Conservation (phyloP, 1,140 invertebrate genomes). For the Sesamia nonagrioides region DNA sequence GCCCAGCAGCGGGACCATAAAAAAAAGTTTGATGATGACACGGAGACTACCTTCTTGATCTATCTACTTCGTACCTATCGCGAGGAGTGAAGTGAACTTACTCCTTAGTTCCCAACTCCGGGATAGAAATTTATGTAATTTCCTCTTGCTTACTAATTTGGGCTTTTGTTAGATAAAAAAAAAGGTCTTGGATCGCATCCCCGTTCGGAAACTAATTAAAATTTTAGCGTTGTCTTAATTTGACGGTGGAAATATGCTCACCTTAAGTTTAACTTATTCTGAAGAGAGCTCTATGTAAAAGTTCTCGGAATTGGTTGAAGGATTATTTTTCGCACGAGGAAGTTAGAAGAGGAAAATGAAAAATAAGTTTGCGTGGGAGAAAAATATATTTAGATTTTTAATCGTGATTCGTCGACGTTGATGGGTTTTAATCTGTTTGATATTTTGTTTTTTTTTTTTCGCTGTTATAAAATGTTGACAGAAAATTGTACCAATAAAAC, state of each 20-base stretch:
- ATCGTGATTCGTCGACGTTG: too few relatives aligned
- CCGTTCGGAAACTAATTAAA: slow-evolving; percentile 43
- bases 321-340: not conserved
- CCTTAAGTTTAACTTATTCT: slow-evolving; percentile 12
- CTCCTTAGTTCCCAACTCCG: not conserved
- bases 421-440: too few relatives aligned
- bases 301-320: not conserved
- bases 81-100: not conserved
- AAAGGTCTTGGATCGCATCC: slow-evolving; percentile 9
- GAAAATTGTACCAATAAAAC: too few relatives aligned
- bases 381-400: too few relatives aligned
- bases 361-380: too few relatives aligned
- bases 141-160: slow-evolving; percentile 47
- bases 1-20: too few relatives aligned
- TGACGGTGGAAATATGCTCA: slow-evolving; percentile 19
- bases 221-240: slow-evolving; percentile 49
- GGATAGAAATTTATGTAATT: slow-evolving; percentile 50
- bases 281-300: slow-evolving; percentile 7
- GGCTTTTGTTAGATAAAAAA: slow-evolving; percentile 36
- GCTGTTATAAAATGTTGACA: too few relatives aligned
- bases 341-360: not conserved
- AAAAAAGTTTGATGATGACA: too few relatives aligned
- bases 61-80: not conserved
- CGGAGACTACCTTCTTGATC: not conserved
- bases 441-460: too few relatives aligned